Percentiles rank a stretch among this genome's conserved stretches.
Evolutionary conservation across 2,113 vertebrate species (phyloP).

Genomic region (Sciurus niger): DNA sequence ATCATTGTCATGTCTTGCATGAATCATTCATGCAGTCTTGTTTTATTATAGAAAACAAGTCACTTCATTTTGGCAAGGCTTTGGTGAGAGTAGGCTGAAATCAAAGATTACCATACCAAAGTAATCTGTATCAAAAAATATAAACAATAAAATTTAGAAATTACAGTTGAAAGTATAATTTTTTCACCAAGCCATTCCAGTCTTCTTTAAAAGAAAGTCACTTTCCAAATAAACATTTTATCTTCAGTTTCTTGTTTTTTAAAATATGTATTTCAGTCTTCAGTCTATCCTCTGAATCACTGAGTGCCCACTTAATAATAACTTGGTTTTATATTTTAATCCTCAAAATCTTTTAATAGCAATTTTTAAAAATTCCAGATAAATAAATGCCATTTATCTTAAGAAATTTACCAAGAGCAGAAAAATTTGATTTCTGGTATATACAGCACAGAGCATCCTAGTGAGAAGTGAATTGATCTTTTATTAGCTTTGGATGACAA

Average conservation of each 20-base stretch:
- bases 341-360: neutral
- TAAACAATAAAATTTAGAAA: neutral
- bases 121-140: neutral
- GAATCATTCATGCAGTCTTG: neutral
- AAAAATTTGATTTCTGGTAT: neutral
- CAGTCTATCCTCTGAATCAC: neutral
- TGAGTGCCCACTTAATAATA: neutral
- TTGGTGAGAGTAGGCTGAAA: neutral
- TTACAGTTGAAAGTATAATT: neutral
- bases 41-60: neutral
- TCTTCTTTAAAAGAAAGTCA: neutral
- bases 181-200: neutral
- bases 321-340: slow-evolving; percentile 39
- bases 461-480: neutral
- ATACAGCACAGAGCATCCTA: neutral
- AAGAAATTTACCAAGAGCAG: slow-evolving; percentile 3
- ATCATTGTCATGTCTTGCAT: neutral
- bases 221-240: slow-evolving; percentile 39
- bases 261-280: neutral
- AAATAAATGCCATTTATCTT: neutral
- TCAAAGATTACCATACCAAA: neutral
- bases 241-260: neutral
- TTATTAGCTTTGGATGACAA: slow-evolving; percentile 10
- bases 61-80: neutral
- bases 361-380: neutral